Evolutionary conservation across 2,113 vertebrate species (phyloP).

Genomic region (Tyto alba): DNA sequence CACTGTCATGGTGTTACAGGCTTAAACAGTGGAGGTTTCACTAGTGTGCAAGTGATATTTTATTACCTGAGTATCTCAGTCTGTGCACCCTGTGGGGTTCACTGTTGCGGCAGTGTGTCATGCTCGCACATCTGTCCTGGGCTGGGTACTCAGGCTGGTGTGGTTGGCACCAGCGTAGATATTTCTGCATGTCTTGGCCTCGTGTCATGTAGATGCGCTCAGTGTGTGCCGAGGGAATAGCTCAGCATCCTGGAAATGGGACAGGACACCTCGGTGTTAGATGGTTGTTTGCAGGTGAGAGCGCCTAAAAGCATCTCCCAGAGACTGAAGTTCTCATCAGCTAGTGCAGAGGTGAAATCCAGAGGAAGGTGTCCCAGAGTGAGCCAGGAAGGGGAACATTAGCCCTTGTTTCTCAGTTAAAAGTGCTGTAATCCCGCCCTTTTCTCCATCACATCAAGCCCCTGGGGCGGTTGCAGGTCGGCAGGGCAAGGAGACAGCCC

Average conservation of each 20-base stretch:
- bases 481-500: background rate
- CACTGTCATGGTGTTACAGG: background rate
- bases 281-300: background rate
- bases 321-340: background rate
- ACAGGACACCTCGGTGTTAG: background rate
- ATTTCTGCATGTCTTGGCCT: background rate
- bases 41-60: rapidly evolving
- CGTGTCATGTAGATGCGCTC: background rate
- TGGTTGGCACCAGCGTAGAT: background rate
- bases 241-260: background rate
- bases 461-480: background rate
- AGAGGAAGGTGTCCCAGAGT: background rate
- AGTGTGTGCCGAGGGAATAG: background rate
- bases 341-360: background rate
- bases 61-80: rapidly evolving
- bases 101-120: background rate
- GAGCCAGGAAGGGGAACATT: rapidly evolving
- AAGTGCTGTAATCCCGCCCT: background rate
- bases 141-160: background rate
- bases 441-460: background rate
- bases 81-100: rapidly evolving
- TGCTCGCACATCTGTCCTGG: background rate
- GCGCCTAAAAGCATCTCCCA: background rate
- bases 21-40: background rate
- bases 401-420: background rate